These are phyloP conservation scores for Spea hammondii DNA, from an alignment of 2,797 vertebrate species.

Conservation along the genomic window DNA sequence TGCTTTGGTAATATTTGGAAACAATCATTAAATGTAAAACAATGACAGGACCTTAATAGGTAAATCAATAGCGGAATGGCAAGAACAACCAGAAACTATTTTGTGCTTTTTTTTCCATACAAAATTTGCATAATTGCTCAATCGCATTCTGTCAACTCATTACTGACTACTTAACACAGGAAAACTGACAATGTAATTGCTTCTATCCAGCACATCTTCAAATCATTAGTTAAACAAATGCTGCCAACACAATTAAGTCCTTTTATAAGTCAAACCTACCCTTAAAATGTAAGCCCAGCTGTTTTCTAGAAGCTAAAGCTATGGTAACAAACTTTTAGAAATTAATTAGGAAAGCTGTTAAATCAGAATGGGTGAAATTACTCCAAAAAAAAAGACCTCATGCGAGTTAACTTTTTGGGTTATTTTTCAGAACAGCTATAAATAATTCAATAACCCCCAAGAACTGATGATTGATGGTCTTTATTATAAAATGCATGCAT, in stretches of 20 bases:
- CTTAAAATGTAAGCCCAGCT: too few species aligned
- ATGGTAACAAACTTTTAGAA: too few species aligned
- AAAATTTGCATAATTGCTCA: conserved; percentile 48
- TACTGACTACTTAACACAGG: conserved; percentile 46
- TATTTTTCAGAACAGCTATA: too few species aligned
- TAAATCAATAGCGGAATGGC: conserved; percentile 31
- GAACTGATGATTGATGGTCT: too few species aligned
- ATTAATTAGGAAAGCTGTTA: not conserved
- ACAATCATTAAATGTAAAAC: conserved; percentile 16
- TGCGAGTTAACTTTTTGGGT: too few species aligned
- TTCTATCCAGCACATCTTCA: conserved; percentile 36
- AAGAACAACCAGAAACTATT: conserved; percentile 32
- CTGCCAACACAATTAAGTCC: conserved; percentile 20
- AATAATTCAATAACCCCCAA: too few species aligned
- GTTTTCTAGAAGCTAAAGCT: too few species aligned
- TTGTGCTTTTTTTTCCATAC: conserved; percentile 25
- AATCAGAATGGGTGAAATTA: too few species aligned
- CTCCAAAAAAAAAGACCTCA: too few species aligned
- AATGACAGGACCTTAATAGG: conserved; percentile 33
- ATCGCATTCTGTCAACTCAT: conserved; percentile 51
- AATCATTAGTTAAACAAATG: conserved; percentile 51
- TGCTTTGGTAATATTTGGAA: conserved; percentile 16
- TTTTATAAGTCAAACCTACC: not conserved
- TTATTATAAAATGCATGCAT: too few species aligned
- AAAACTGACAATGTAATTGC: conserved; percentile 49